phyloP scores from a whole-genome alignment of 2,888 invertebrate genomes.

The Peribatodes rhomboidaria region DNA sequence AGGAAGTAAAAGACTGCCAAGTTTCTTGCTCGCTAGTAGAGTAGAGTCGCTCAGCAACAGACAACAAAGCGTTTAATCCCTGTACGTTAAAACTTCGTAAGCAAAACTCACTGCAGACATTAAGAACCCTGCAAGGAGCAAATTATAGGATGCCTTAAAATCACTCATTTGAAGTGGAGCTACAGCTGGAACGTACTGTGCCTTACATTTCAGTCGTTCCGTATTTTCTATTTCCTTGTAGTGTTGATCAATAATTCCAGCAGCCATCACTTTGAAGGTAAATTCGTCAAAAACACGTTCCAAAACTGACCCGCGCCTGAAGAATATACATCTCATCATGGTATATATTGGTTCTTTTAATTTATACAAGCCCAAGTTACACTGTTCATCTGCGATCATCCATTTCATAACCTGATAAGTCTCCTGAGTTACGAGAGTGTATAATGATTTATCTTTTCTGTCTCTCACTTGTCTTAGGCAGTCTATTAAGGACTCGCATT shows the following conservation, averaged over 20 bases:
- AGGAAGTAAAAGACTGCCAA: no score
- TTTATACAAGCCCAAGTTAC: constrained; percentile 44
- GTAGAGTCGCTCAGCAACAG: background rate
- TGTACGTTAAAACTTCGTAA: constrained; percentile 28
- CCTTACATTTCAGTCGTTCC: constrained; percentile 50
- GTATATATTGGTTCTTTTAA: constrained; percentile 45
- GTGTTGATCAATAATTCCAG: constrained; percentile 50
- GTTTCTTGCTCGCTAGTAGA: no score
- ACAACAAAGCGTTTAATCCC: background rate
- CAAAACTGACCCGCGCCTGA: constrained; percentile 59
- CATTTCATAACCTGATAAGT: constrained; percentile 45
- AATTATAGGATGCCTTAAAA: constrained; percentile 44
- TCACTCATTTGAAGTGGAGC: constrained; percentile 41
- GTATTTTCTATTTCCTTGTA: constrained; percentile 32
- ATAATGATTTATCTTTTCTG: constrained; percentile 38
- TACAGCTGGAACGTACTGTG: constrained; percentile 8
- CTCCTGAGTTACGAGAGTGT: constrained; percentile 47
- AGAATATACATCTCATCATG: constrained; percentile 50
- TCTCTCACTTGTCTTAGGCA: constrained; percentile 51
- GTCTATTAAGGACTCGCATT: constrained; percentile 48
- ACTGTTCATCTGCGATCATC: constrained; percentile 49
- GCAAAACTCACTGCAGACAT: constrained; percentile 52
- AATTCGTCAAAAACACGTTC: constrained; percentile 38
- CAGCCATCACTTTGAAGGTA: constrained; percentile 23
- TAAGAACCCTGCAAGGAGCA: constrained; percentile 52